Conservation (phyloP, 1,140 invertebrate species). For the Macrostomum lignano region DNA sequence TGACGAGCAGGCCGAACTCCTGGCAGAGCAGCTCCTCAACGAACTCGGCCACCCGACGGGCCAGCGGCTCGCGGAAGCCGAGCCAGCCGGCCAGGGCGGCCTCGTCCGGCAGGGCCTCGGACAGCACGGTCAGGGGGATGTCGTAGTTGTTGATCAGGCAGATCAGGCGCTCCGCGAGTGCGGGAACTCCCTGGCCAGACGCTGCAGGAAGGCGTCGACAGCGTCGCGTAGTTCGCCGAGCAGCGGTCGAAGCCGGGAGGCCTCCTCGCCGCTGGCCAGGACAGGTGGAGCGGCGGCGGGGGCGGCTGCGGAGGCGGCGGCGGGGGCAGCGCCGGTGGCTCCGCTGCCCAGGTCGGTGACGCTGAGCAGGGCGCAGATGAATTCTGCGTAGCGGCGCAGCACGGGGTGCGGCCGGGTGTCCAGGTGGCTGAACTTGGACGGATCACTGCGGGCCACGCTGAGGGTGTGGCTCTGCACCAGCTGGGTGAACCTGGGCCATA, state of each 20-base stretch:
- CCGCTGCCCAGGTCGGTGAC: not conserved
- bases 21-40: constrained; percentile 80
- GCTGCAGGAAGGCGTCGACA: constrained; percentile 63
- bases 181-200: constrained; percentile 72
- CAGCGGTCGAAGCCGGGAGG: no score
- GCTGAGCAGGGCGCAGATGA: not conserved
- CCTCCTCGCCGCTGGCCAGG: not conserved
- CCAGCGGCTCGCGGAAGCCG: constrained; percentile 55
- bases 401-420: constrained; percentile 94
- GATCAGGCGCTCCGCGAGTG: constrained; percentile 67
- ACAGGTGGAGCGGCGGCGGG: constrained; percentile 1
- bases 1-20: constrained; percentile 78
- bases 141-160: constrained; percentile 98
- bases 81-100: not conserved
- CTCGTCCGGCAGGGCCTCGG: constrained; percentile 14
- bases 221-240: constrained; percentile 31
- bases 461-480: constrained; percentile 68
- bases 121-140: constrained; percentile 61
- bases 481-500: constrained; percentile 44
- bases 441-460: constrained; percentile 62
- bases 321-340: not conserved
- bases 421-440: constrained; percentile 44
- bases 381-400: constrained; percentile 21
- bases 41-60: constrained; percentile 61
- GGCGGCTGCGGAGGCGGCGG: not conserved